These are phyloP conservation scores for Sminthurides aquaticus DNA, from an alignment of 2,888 invertebrate genomes.

Conservation along the genomic window DNA sequence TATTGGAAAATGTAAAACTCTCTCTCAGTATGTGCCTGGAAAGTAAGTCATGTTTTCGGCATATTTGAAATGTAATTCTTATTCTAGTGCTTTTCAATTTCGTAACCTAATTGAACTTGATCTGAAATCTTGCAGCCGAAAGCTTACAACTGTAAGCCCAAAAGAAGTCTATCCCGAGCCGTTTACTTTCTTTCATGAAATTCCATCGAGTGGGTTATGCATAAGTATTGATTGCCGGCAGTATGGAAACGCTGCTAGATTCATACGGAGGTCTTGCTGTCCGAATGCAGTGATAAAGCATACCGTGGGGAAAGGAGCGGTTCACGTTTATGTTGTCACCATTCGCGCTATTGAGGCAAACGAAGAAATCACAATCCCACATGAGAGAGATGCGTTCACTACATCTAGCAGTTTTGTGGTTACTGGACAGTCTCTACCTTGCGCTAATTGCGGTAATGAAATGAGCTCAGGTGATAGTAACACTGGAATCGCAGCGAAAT, in stretches of 20 bases:
- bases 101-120: conserved; percentile 4
- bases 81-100: too few species aligned
- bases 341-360: conserved; percentile 69
- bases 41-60: conserved; percentile 14
- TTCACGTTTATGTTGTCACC: conserved; percentile 80
- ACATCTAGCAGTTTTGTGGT: conserved; percentile 39
- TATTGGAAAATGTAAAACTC: conserved; percentile 70
- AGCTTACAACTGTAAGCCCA: conserved; percentile 41
- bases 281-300: conserved; percentile 90
- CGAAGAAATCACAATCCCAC: conserved; percentile 82
- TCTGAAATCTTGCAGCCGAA: conserved; percentile 34
- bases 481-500: too few species aligned
- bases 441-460: conserved; percentile 22
- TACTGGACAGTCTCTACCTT: conserved; percentile 37
- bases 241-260: conserved; percentile 86
- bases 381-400: conserved; percentile 54
- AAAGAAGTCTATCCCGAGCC: conserved; percentile 58
- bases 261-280: conserved; percentile 82
- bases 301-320: conserved; percentile 64
- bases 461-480: too few species aligned
- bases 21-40: conserved; percentile 33
- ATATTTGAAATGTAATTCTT: background rate
- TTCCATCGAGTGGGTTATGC: conserved; percentile 70
- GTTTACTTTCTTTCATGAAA: conserved; percentile 76
- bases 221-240: conserved; percentile 87